Percentiles rank a stretch among this genome's conserved stretches.
phyloP scores from a whole-genome alignment of 2,797 vertebrate genomes.

The Falco biarmicus region DNA sequence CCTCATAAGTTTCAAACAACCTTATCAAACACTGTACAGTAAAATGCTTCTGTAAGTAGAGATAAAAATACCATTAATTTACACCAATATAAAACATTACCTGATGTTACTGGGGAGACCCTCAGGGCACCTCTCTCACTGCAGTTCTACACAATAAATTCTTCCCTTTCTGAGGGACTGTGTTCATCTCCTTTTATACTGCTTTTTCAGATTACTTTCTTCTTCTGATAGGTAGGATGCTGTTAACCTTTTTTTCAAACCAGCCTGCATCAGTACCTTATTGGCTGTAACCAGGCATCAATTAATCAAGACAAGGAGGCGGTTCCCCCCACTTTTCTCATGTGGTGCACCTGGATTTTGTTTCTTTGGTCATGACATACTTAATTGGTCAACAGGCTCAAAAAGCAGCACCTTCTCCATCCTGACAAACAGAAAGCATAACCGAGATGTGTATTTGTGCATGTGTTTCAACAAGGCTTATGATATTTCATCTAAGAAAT shows the following conservation, averaged over 20 bases:
- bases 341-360: background rate
- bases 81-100: background rate
- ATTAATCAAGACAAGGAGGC: background rate
- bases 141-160: fast-evolving
- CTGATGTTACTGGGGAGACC: background rate
- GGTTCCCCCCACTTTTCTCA: background rate
- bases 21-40: background rate
- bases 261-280: background rate
- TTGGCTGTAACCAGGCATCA: background rate
- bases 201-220: background rate
- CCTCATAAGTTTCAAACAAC: background rate
- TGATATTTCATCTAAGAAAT: background rate
- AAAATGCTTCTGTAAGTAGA: background rate
- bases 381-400: background rate
- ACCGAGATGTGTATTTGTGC: background rate
- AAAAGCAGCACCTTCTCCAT: background rate
- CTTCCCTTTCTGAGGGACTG: background rate
- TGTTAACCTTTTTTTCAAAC: background rate
- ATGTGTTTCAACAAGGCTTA: background rate
- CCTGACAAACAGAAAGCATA: background rate
- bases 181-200: background rate
- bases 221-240: background rate
- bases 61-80: background rate
- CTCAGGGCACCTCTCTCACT: too few relatives aligned
- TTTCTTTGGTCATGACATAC: background rate